phyloP scores from a whole-genome alignment of 2,888 invertebrate genomes.

The Ligdia adustata region DNA sequence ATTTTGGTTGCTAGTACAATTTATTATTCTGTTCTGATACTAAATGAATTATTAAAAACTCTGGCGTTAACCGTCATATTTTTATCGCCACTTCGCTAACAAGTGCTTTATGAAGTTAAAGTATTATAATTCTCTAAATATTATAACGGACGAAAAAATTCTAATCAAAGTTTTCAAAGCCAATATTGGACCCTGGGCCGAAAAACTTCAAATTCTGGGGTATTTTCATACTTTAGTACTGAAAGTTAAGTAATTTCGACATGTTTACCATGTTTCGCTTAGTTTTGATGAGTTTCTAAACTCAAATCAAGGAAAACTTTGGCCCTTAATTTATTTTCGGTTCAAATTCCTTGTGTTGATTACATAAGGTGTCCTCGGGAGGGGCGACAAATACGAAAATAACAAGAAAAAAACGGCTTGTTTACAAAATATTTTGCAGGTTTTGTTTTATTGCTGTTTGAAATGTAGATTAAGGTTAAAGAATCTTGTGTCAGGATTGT shows the following conservation, averaged over 20 bases:
- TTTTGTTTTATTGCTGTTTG: no score
- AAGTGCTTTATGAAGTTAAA: neutral
- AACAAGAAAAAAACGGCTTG: no score
- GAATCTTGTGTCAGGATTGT: no score
- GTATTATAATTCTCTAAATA: neutral
- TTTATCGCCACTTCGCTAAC: neutral
- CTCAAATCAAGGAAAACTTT: constrained; percentile 24
- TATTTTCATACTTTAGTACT: constrained; percentile 1
- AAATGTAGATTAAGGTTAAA: no score
- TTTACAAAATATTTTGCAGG: no score
- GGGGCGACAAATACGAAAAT: neutral
- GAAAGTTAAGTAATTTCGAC: constrained; percentile 11
- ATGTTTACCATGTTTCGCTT: constrained; percentile 20
- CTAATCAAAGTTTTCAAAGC: constrained; percentile 1
- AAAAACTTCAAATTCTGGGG: neutral
- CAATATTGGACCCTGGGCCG: neutral
- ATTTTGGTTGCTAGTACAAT: no score
- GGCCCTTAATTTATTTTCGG: constrained; percentile 17
- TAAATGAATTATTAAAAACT: no score
- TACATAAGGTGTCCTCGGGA: neutral
- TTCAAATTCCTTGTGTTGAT: constrained; percentile 9
- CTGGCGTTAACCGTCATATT: no score
- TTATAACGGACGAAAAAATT: neutral
- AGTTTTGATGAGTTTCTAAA: constrained; percentile 28
- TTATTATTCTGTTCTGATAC: no score